Base-by-base conservation (phyloP, 1,140 invertebrate genomes). In the Argopecten irradians region DNA sequence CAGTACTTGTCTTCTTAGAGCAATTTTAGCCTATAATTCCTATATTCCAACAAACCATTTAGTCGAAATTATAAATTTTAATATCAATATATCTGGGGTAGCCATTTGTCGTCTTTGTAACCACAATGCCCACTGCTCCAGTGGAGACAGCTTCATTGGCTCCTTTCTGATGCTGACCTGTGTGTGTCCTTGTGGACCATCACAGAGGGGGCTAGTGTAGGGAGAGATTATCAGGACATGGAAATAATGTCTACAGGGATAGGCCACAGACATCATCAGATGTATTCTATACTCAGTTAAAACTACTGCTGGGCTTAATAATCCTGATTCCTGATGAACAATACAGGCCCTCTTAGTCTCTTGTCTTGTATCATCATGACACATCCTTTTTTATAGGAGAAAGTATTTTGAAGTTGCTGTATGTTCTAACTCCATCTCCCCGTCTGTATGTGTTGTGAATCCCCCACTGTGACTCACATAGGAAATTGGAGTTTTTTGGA, bases 401-500 rank as follows among this genome's bases (percentile, higher is more conserved):
- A n/a, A n/a, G n/a, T n/a, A n/a, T n/a, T n/a, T n/a, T n/a, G n/a
- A n/a, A n/a, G n/a, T n/a, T n/a, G n/a, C n/a, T n/a, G n/a, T n/a
- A n/a, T n/a, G n/a, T n/a, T n/a, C n/a, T n/a, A n/a, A n/a, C n/a
- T 71, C n/a, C 55, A 71, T 28, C 22, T 28, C 22, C 55, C 55
- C n/a, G 3, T 7, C 19, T 71, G 22, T 71, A n/a, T 71, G 55
- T 16, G 22, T 71, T 7, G 22, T 28, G 55, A 28, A 71, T 71
- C 55, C 55, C 55, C n/a, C 22, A 71, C 55, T 16, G 55, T 71
- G 55, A 71, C 55, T 28, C 22, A 28, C 55, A 71, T 1, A 71
- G 55, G 55, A 71, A 71, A 71, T 71, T 71, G 55, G 55, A 71
- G 55, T 71, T 71, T 71, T 71, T 71, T n/a, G 55, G 55, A 71